Percentiles rank a stretch among this genome's conserved stretches.
These are phyloP conservation scores for Eristalis tenax DNA, from an alignment of 2,888 invertebrate species.

Conservation along the genomic window DNA sequence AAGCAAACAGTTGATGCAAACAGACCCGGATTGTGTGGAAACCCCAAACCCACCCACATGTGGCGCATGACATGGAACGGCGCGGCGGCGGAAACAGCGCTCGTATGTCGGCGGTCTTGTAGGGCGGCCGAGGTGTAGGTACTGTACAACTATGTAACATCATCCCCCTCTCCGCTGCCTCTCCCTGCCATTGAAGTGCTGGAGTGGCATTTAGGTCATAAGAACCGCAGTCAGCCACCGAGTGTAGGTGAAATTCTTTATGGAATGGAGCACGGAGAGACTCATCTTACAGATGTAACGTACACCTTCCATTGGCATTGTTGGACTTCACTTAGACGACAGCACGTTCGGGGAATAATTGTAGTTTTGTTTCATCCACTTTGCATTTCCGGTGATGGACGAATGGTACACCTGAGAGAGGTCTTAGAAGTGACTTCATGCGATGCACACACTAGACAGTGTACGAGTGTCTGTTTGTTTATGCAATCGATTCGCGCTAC, in stretches of 20 bases:
- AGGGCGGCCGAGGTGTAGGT: constrained; percentile 5
- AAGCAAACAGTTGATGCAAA: not conserved
- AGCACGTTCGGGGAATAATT: constrained; percentile 18
- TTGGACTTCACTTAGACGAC: not conserved
- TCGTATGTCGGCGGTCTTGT: constrained; percentile 9
- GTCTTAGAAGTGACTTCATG: constrained; percentile 7
- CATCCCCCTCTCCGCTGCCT: constrained; percentile 7
- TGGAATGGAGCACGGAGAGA: not conserved
- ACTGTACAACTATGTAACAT: constrained; percentile 41
- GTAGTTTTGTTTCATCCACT: constrained; percentile 40
- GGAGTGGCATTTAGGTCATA: constrained; percentile 34
- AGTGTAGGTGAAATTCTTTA: constrained; percentile 37
- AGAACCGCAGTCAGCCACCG: constrained; percentile 7
- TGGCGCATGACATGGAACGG: constrained; percentile 31
- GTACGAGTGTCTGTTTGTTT: constrained; percentile 6
- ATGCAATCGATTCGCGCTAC: constrained; percentile 11
- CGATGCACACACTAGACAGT: not conserved
- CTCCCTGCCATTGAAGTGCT: constrained; percentile 3
- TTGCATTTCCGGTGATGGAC: constrained; percentile 55
- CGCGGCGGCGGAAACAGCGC: not conserved
- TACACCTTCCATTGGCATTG: constrained; percentile 30
- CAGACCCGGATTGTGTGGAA: constrained; percentile 35
- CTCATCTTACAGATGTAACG: constrained; percentile 43
- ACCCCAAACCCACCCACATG: constrained; percentile 52
- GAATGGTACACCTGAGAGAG: constrained; percentile 31